Evolutionary conservation across 2,113 vertebrate species (phyloP), one percentile per base, ranked within the genome.

Genomic region (Peromyscus polionotus): DNA sequence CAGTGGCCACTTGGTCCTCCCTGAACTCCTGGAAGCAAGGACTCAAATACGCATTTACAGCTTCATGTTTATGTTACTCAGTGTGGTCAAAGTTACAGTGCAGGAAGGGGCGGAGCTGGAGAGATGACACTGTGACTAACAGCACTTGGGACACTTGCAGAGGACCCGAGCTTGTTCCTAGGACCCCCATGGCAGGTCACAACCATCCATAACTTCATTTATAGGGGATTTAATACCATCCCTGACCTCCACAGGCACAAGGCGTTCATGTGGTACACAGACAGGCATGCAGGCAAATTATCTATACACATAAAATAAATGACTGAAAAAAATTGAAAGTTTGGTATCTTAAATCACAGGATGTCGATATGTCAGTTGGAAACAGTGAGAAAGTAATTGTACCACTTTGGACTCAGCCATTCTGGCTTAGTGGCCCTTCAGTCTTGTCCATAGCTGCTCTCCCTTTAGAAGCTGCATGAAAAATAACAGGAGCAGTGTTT

Each of bases 391-490:
- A 88, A 61, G 42, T 14, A 88, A 85, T 48, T 89, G 33, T 39
- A 67, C 36, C 26, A 7, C 48, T 88, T 77, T 90, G 72, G 70
- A 90, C 51, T 57, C 89, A 61, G 80, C 45, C 28, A 85, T 68
- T 73, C 73, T 87, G 87, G 48, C 73, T 92, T 93, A 68, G n/a
- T 4, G 77, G 42, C 42, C 63, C 20, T 12, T 85, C 39, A n/a
- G 63, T 92, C 88, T 88, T 88, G 77, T 54, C 75, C 22, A 36
- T 94, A 61, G 86, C 51, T 81, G 73, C 26, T 85, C 73, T 92
- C 75, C 85, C 79, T 77, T 88, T 54, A 97, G 88, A 65, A 88
- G 59, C 79, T 67, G 67, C 4, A 59, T 7, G n/a, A 94, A 42
- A 79, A 94, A 81, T 89, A 88, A 93, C 91, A 70, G 16, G 95